Percentiles rank a stretch among this genome's conserved stretches.
phyloP scores from a whole-genome alignment of 2,113 vertebrate genomes.

The Chaetorhynchus papuensis region DNA sequence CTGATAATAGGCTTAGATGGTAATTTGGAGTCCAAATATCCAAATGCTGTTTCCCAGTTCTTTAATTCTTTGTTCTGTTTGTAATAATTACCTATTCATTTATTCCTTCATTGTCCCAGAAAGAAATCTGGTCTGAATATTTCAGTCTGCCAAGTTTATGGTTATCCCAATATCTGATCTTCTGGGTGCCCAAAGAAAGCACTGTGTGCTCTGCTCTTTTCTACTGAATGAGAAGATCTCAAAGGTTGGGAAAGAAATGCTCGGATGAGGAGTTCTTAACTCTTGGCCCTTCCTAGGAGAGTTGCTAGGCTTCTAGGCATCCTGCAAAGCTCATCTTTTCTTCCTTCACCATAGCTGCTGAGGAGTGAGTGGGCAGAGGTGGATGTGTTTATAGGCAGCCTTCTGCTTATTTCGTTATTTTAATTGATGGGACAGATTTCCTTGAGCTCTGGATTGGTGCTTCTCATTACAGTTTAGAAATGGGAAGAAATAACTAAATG shows the following conservation, averaged over 20 bases:
- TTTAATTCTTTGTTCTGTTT: not conserved
- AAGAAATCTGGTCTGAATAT: not conserved
- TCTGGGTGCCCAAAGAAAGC: not conserved
- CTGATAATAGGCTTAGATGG: not conserved
- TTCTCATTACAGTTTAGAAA: conserved; percentile 37
- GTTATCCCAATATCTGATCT: not conserved
- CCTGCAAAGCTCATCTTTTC: conserved; percentile 1
- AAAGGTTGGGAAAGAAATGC: not conserved
- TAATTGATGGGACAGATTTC: conserved; percentile 39
- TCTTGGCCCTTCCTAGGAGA: not conserved
- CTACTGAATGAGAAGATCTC: not conserved
- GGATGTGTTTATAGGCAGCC: conserved; percentile 24
- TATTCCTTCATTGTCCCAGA: not conserved
- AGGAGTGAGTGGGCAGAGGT: conserved; percentile 16
- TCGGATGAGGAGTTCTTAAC: not conserved
- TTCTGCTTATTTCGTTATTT: conserved; percentile 43
- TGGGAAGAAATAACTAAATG: conserved; percentile 25
- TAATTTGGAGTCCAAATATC: not conserved
- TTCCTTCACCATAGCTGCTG: not conserved
- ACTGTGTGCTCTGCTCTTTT: not conserved
- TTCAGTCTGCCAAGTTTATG: not conserved
- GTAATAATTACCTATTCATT: not conserved
- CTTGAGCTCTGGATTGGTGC: not conserved
- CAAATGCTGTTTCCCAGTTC: not conserved
- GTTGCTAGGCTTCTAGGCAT: conserved; percentile 4